phyloP scores from a whole-genome alignment of 2,797 vertebrate genomes.

The Fundulus diaphanus region DNA sequence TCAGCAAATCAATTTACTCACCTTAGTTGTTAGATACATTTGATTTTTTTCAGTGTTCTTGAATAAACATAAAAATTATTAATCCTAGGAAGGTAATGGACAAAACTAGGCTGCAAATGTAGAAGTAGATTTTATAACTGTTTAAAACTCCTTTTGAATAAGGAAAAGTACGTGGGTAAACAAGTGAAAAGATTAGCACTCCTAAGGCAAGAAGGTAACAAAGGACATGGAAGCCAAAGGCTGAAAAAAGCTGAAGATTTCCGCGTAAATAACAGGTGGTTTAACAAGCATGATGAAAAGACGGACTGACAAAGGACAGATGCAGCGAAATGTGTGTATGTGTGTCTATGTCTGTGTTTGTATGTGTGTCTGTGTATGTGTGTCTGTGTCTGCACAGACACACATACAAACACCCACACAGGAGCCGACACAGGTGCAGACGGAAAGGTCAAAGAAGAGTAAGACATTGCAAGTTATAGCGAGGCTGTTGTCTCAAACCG shows the following conservation, averaged over 20 bases:
- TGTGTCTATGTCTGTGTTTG: no score
- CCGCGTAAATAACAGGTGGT: slow-evolving; percentile 7
- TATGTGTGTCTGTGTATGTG: no score
- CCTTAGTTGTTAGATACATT: no score
- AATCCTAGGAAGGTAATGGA: no score
- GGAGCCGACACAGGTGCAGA: background rate
- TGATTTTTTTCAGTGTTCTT: no score
- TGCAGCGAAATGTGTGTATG: no score
- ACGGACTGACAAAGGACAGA: slow-evolving; percentile 1
- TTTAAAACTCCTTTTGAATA: background rate
- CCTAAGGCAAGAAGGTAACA: background rate
- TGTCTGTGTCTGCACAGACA: background rate
- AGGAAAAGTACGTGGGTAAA: background rate
- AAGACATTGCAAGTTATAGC: background rate
- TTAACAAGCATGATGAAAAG: background rate
- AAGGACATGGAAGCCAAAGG: background rate
- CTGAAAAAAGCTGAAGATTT: background rate
- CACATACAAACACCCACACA: background rate
- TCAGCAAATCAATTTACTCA: no score
- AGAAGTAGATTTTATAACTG: no score
- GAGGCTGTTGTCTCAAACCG: no score
- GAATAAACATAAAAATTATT: no score
- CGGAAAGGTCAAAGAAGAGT: background rate
- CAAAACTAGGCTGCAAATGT: no score
- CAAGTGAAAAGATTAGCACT: background rate